These are phyloP conservation scores for Rhopilema esculentum DNA, from an alignment of 30 jellyfish, hydroid and myxozoan species.

Conservation along the genomic window DNA sequence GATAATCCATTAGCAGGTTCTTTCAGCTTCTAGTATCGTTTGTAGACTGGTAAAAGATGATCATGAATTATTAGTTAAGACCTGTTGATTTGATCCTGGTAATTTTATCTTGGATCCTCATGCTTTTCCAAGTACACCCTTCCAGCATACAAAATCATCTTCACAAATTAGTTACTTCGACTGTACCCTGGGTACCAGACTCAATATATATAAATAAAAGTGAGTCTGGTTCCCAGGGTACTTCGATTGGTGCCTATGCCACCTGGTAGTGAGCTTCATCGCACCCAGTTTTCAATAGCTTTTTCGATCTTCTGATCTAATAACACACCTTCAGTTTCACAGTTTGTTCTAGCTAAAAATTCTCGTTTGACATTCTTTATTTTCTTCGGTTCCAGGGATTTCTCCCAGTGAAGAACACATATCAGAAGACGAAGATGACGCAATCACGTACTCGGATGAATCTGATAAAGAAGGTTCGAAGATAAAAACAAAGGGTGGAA, in stretches of 20 bases:
- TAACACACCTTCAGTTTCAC: too few relatives aligned
- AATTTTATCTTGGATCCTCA: neutral
- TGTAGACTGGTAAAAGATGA: neutral
- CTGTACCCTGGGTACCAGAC: too few relatives aligned
- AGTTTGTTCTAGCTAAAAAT: too few relatives aligned
- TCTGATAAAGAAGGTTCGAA: slow-evolving; percentile 29
- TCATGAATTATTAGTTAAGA: neutral
- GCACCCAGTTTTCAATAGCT: too few relatives aligned
- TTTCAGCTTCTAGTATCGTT: slow-evolving; percentile 5
- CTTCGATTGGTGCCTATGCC: too few relatives aligned
- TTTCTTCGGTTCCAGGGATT: neutral
- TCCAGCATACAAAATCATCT: too few relatives aligned
- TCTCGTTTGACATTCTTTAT: neutral
- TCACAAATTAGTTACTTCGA: too few relatives aligned
- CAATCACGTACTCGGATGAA: slow-evolving; percentile 39
- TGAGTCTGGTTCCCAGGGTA: too few relatives aligned
- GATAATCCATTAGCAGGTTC: slow-evolving; percentile 18
- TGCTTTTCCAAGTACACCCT: too few relatives aligned
- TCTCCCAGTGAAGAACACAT: slow-evolving; percentile 9
- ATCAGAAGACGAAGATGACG: slow-evolving; percentile 37
- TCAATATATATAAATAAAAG: too few relatives aligned
- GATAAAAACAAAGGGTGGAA: slow-evolving; percentile 10
- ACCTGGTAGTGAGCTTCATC: too few relatives aligned
- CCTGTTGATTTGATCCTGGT: neutral
- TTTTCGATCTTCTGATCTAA: too few relatives aligned